Percentiles rank a stretch among this genome's conserved stretches.
These are phyloP conservation scores for Triplophysa siluroides DNA, from an alignment of 2,113 vertebrate genomes.

Conservation along the genomic window DNA sequence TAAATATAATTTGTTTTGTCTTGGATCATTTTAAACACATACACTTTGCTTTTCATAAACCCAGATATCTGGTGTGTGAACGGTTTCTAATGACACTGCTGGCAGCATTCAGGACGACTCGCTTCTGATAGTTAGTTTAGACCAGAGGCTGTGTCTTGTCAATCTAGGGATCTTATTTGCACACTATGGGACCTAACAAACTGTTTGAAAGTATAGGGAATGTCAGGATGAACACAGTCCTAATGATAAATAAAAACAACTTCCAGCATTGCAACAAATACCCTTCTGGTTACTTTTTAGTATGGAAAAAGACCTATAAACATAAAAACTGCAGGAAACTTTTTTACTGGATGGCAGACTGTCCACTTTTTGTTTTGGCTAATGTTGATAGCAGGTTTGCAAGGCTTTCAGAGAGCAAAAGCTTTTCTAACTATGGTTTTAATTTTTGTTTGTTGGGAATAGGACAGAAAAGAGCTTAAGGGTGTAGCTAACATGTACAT, in stretches of 20 bases:
- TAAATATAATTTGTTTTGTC: background rate
- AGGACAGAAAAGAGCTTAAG: too few relatives aligned
- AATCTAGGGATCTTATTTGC: conserved; percentile 52
- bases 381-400: too few relatives aligned
- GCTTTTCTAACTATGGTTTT: too few relatives aligned
- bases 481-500: too few relatives aligned
- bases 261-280: conserved; percentile 53
- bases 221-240: conserved; percentile 20
- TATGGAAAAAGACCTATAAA: conserved; percentile 48
- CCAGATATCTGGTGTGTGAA: conserved; percentile 19
- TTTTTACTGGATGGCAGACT: background rate
- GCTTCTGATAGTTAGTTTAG: conserved; percentile 59
- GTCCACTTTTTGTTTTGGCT: background rate
- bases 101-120: conserved; percentile 46
- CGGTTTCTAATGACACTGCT: conserved; percentile 37
- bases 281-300: conserved; percentile 62
- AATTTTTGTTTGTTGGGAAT: too few relatives aligned
- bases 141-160: conserved; percentile 62
- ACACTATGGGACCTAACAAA: conserved; percentile 55
- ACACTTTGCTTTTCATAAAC: background rate
- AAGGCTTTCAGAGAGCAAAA: too few relatives aligned
- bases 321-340: conserved; percentile 24
- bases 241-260: conserved; percentile 33
- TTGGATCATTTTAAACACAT: background rate
- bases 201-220: conserved; percentile 68